Evolutionary conservation across 2,113 vertebrate genomes (phyloP).

Genomic region (Bos taurus): DNA sequence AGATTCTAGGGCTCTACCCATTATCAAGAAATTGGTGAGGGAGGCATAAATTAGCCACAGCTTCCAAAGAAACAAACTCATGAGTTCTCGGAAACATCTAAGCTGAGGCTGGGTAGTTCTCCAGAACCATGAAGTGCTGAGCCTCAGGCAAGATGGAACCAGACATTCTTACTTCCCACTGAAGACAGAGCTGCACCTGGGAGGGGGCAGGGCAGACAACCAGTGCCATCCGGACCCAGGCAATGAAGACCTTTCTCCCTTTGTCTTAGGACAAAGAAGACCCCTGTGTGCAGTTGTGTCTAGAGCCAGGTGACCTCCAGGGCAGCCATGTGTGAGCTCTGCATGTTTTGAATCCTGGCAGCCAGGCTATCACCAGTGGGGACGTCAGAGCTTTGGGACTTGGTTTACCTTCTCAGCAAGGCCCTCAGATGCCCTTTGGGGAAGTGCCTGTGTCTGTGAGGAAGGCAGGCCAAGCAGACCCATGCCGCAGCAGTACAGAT

Average conservation of each 20-base stretch:
- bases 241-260: neutral
- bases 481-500: neutral
- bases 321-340: neutral
- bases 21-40: neutral
- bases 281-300: neutral
- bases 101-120: neutral
- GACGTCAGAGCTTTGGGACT: neutral
- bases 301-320: neutral
- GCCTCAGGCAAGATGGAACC: neutral
- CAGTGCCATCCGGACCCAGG: neutral
- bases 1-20: neutral
- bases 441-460: neutral
- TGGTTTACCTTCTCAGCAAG: neutral
- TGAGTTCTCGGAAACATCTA: neutral
- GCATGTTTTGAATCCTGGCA: neutral
- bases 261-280: slow-evolving; percentile 7
- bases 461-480: neutral
- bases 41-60: neutral
- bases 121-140: neutral
- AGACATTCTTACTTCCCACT: neutral
- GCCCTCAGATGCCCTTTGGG: neutral
- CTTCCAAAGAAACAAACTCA: slow-evolving; percentile 9
- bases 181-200: neutral
- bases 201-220: neutral
- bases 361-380: neutral